Percentiles rank a stretch among this genome's conserved stretches.
These are phyloP conservation scores for Noctilio leporinus DNA, from an alignment of 2,113 vertebrate genomes.

Conservation along the genomic window DNA sequence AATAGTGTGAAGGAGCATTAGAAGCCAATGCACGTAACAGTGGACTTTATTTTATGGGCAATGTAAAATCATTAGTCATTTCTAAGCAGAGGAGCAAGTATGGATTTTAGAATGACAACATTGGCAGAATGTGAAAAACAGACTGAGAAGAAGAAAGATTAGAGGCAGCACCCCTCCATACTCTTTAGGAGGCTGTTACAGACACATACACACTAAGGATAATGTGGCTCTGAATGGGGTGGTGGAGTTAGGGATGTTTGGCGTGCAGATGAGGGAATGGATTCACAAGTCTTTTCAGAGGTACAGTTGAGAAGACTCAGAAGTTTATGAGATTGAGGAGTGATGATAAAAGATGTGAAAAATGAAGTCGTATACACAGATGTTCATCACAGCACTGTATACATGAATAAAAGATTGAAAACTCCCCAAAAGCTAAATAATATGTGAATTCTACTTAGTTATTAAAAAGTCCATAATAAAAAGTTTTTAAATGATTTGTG, in stretches of 20 bases:
- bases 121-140: not conserved
- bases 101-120: not conserved
- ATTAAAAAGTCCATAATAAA: not conserved
- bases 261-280: not conserved
- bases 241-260: too few species aligned
- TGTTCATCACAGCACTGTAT: not conserved
- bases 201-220: not conserved
- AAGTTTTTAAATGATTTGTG: not conserved
- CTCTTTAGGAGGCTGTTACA: not conserved
- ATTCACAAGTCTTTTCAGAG: not conserved
- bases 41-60: not conserved
- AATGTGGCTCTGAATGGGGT: not conserved
- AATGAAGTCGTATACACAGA: not conserved
- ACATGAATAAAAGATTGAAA: not conserved
- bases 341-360: not conserved
- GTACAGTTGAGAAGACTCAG: not conserved
- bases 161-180: not conserved
- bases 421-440: not conserved
- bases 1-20: not conserved
- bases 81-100: not conserved
- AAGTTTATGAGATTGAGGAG: not conserved
- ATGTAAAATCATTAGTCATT: not conserved
- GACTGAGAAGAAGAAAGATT: not conserved
- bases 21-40: not conserved
- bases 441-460: not conserved